Evolutionary conservation across 1,140 invertebrate genomes (phyloP), one percentile per base, ranked within the genome.

Genomic region (Helicoverpa zea): DNA sequence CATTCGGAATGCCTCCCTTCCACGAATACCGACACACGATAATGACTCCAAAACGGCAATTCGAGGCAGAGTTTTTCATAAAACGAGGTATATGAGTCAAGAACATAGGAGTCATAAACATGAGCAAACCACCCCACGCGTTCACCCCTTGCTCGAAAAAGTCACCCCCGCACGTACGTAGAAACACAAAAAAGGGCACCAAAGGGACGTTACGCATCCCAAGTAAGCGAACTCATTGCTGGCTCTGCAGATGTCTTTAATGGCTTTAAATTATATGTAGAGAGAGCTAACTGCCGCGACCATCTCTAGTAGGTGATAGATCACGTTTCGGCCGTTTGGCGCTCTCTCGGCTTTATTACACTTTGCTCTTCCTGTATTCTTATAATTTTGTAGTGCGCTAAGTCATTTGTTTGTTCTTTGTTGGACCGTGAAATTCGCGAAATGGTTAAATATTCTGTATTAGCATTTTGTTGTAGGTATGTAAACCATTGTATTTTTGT

Each of bases 201-300:
- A 87, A 79, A 92, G 91, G 93, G 93, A 92, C 90, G 92, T 83
- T 88, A 88, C 92, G 92, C 93, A 93, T 93, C 92, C 91, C 90
- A 92, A 94, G 91, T 92, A 94, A 92, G 91, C 87, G 84, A 91
- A 88, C 93, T 92, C 91, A 92, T 91, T 92, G 89, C 89, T 92
- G 82, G 91, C 90, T 88, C 93, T 93, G 91, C 93, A 94, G 93
- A 94, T 94, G 93, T 94, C 92, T 94, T 94, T 94, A 94, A 94
- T 94, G 93, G 92, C 91, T 93, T 94, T 93, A 94, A 94, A 94
- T 94, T 93, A 94, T 94, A 93, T 91, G 88, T 93, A 90, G 91
- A 93, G 92, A 91, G 92, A 93, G 90, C 89, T 94, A 94, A 92
- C 90, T 91, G 91, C 90, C 89, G 81, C 82, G 85, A 72, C 80